Evolutionary conservation across 2,797 vertebrate genomes (phyloP).

Genomic region (Cynopterus sphinx): DNA sequence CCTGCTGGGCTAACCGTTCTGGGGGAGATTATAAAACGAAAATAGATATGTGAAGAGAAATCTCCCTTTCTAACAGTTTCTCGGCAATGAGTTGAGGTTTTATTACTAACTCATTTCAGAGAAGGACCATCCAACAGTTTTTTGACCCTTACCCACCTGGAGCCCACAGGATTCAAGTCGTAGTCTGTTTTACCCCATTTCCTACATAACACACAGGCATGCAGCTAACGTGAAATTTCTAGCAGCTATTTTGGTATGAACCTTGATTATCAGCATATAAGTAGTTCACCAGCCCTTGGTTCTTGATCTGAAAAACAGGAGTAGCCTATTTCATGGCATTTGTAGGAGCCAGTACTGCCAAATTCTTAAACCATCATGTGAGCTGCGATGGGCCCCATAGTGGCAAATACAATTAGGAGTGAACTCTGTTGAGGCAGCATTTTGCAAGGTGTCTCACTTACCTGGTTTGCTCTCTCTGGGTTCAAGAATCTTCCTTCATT

Average conservation of each 20-base stretch:
- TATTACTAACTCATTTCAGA: conserved; percentile 45
- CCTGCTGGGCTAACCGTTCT: conserved; percentile 13
- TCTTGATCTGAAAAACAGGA: conserved; percentile 30
- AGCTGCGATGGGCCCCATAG: neutral
- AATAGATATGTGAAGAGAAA: conserved; percentile 45
- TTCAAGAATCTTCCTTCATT: conserved; percentile 1
- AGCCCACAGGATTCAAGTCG: neutral
- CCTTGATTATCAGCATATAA: neutral
- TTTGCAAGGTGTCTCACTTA: neutral
- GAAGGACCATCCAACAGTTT: neutral
- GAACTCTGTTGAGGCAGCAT: neutral
- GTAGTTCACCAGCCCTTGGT: neutral
- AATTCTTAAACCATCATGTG: neutral
- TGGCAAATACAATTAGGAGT: neutral
- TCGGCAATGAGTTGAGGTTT: conserved; percentile 15
- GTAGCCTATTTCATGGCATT: neutral
- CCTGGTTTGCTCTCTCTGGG: neutral
- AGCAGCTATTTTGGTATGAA: neutral
- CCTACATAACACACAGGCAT: neutral
- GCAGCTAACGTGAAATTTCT: conserved; percentile 18
- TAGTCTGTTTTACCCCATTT: neutral
- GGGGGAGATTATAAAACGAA: conserved; percentile 30
- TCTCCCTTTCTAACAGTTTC: neutral
- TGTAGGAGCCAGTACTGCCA: neutral
- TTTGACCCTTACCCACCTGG: neutral